Evolutionary conservation across 2,797 vertebrate genomes (phyloP).

Genomic region (Poliocrania exsul): DNA sequence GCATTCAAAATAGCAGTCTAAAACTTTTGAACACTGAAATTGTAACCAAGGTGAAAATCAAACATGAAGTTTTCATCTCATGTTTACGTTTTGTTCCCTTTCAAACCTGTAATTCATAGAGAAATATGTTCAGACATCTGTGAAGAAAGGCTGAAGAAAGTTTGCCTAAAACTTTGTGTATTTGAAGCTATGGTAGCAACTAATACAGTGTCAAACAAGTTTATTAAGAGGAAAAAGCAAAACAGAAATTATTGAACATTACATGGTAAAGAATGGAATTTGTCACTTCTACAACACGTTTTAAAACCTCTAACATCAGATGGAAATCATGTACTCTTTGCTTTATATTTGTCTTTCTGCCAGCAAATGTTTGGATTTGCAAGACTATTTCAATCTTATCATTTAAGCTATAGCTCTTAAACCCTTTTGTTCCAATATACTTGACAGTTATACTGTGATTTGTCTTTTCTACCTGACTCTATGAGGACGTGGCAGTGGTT

Average conservation of each 20-base stretch:
- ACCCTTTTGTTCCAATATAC: neutral
- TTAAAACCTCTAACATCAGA: neutral
- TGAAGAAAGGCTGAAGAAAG: neutral
- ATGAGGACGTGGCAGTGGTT: neutral
- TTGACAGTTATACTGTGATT: neutral
- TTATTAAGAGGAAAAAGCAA: neutral
- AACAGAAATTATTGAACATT: neutral
- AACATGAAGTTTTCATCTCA: neutral
- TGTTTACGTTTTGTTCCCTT: neutral
- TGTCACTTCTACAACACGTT: neutral
- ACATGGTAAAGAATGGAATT: neutral
- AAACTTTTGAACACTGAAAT: neutral
- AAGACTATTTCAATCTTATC: neutral
- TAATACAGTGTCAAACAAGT: neutral
- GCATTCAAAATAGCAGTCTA: neutral
- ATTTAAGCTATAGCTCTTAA: constrained; percentile 7
- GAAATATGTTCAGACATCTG: neutral
- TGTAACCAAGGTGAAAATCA: neutral
- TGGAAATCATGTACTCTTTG: neutral
- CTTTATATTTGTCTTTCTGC: neutral
- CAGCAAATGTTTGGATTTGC: constrained; percentile 22
- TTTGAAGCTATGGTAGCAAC: neutral
- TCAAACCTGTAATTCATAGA: neutral
- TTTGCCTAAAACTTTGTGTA: neutral
- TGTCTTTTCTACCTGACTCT: neutral